Conservation (phyloP, 2,797 vertebrate genomes). For the Erethizon dorsatum region DNA sequence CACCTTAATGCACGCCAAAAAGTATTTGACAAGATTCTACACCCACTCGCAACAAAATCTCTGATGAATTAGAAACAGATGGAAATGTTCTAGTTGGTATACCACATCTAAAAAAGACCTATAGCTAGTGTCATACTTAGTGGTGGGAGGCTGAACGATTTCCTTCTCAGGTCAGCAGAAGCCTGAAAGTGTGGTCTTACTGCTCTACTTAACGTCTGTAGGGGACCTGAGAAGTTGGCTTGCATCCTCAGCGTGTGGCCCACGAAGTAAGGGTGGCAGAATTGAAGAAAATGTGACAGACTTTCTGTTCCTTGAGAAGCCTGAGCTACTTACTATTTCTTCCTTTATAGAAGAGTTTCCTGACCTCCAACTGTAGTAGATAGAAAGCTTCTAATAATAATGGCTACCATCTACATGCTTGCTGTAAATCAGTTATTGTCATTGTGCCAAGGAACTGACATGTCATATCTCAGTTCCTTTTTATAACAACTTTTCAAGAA, state of each 20-base stretch:
- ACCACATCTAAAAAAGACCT: not conserved
- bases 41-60: not conserved
- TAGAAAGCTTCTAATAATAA: not conserved
- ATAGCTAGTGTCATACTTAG: not conserved
- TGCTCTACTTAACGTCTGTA: not conserved
- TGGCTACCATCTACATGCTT: not conserved
- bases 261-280: not conserved
- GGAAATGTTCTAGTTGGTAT: not conserved
- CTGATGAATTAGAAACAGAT: slow-evolving; percentile 16
- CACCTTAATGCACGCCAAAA: not conserved
- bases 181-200: not conserved
- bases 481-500: not conserved
- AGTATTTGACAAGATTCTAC: slow-evolving; percentile 18
- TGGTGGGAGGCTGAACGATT: not conserved
- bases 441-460: not conserved
- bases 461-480: not conserved
- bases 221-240: not conserved
- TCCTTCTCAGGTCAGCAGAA: not conserved
- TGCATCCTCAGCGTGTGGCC: not conserved
- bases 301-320: not conserved
- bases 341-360: not conserved
- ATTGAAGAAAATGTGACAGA: not conserved
- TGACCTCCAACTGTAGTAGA: not conserved
- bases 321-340: not conserved
- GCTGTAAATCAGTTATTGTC: not conserved